Percentiles rank a stretch among this genome's conserved stretches.
Conservation (phyloP, 2,113 vertebrate species). For the Microtus pennsylvanicus region DNA sequence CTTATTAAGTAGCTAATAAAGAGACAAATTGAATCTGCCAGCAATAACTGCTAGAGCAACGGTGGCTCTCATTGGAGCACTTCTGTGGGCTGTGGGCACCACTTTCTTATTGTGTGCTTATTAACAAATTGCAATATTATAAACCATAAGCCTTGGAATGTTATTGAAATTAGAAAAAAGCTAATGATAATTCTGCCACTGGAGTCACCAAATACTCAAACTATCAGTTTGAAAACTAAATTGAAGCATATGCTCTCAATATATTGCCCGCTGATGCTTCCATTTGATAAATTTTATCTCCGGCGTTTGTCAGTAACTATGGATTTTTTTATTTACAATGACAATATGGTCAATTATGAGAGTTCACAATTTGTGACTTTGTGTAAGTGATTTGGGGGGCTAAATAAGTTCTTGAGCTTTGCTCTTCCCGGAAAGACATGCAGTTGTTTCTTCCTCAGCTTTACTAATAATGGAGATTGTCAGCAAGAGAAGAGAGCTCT, state of each 20-base stretch:
- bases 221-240: neutral
- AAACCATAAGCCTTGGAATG: conserved; percentile 14
- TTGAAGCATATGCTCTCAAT: neutral
- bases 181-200: conserved; percentile 4
- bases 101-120: neutral
- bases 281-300: conserved; percentile 27
- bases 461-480: neutral
- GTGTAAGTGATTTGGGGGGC: neutral
- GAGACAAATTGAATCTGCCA: neutral
- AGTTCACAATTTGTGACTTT: neutral
- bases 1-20: conserved; percentile 14
- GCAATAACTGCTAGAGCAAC: neutral
- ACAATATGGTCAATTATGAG: neutral
- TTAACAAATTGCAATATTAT: conserved; percentile 7
- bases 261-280: neutral
- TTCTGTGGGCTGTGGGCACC: neutral
- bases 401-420: conserved; percentile 5
- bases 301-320: neutral
- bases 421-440: neutral
- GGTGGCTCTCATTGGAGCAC: neutral
- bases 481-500: neutral
- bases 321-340: neutral
- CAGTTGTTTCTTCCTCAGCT: neutral
- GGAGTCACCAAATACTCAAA: neutral
- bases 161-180: neutral